These are phyloP conservation scores for Marronus borbonicus DNA, from an alignment of 2,888 invertebrate species.

Conservation along the genomic window DNA sequence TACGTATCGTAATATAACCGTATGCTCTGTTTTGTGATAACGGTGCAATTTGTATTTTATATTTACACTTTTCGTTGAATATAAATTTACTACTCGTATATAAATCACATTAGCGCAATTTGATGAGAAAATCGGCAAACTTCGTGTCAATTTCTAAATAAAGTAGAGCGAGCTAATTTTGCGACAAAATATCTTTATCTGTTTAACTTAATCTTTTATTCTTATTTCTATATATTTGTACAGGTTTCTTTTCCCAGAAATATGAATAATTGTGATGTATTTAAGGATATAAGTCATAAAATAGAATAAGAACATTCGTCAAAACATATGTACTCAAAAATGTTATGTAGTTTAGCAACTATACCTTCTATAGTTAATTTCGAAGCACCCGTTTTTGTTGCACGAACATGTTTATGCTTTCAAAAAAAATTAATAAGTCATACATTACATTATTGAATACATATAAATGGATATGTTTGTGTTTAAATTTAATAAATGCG, in stretches of 20 bases:
- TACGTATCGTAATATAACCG: background rate
- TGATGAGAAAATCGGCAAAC: background rate
- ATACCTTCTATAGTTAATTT: background rate
- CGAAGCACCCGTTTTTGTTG: slow-evolving; percentile 8
- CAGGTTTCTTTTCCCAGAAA: slow-evolving; percentile 42
- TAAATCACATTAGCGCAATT: slow-evolving; percentile 6
- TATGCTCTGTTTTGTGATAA: slow-evolving; percentile 27
- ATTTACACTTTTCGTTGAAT: slow-evolving; percentile 18
- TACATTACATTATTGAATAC: background rate
- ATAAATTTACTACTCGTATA: slow-evolving; percentile 20
- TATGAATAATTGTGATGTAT: slow-evolving; percentile 49
- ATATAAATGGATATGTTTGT: background rate
- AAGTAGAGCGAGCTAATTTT: background rate
- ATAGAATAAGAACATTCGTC: background rate
- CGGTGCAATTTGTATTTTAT: slow-evolving; percentile 43
- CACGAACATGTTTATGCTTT: background rate
- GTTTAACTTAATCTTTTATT: slow-evolving; percentile 44
- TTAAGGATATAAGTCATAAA: slow-evolving; percentile 18
- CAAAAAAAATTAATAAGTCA: background rate
- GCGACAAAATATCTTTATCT: background rate
- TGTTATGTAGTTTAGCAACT: slow-evolving; percentile 17
- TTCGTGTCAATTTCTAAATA: background rate
- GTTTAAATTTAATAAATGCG: background rate
- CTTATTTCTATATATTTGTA: slow-evolving; percentile 49
- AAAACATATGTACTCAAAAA: slow-evolving; percentile 8